Base-by-base conservation (phyloP, 2,113 vertebrate genomes). In the Neolamprologus cancellatus region DNA sequence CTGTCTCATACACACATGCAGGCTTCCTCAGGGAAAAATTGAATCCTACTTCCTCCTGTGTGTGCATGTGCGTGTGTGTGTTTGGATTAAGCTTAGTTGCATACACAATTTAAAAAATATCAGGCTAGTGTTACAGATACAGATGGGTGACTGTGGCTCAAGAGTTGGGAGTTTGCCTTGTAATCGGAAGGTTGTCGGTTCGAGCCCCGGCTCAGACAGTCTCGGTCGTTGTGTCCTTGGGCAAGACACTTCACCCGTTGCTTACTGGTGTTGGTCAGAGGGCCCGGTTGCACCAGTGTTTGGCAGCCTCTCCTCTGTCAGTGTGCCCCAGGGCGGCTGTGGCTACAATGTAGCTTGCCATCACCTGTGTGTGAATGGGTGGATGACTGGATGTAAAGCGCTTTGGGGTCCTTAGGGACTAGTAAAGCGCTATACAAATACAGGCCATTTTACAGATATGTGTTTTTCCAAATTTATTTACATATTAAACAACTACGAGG, bases 1-100 rank as follows among this genome's bases (percentile, higher is more conserved):
- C 91, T 92, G 83, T 53, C 44, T 52, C 93, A 76, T 85, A 48
- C 92, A 84, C 87, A 86, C 88, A 82, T 18, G 54, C 52, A 20
- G 18, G 88, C 91, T 91, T 93, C 85, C 92, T 88, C 88, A 85
- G 90, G 88, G 89, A 91, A 92, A 94, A 88, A 90, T 81, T 17
- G 5, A 83, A 74, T 85, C 82, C 69, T 52, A 90, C 87, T 94
- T 92, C 90, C 85, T 91, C 89, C 52, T 90, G 9, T 79, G 11
- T 78, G 28, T 78, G 36, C 8, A 15, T 25, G 20, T 41, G 64
- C 3, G 6, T 85, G 23, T 50, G 25, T 69, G 74, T 46, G 20
- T 86, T 74, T 71, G n/a, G 28, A 20, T 84, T 52, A 30, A 83
- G 15, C n/a, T 80, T 17, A 81, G 32, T 52, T 59, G 17, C 2